Percentiles rank a stretch among this genome's conserved stretches.
phyloP scores from a whole-genome alignment of 2,888 invertebrate species.

The Polymixis flavicincta region DNA sequence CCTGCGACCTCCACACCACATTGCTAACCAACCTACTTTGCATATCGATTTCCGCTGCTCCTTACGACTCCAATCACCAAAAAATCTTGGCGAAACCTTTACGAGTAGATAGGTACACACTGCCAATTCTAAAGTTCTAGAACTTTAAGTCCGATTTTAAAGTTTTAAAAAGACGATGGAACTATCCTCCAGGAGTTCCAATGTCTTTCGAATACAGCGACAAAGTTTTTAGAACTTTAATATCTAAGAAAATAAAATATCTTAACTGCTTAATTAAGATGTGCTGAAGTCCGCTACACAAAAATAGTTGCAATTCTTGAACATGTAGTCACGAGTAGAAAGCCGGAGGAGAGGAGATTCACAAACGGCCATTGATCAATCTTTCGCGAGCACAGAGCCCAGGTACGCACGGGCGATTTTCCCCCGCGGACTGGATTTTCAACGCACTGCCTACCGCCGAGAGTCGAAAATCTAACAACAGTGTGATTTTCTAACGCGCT shows the following conservation, averaged over 20 bases:
- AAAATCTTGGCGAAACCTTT: slow-evolving; percentile 42
- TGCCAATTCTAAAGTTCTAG: neutral
- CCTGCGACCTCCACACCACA: slow-evolving; percentile 78
- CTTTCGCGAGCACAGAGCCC: slow-evolving; percentile 22
- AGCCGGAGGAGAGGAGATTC: slow-evolving; percentile 8
- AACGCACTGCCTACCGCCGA: too few relatives aligned
- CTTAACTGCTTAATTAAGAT: slow-evolving; percentile 20
- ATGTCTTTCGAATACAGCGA: slow-evolving; percentile 6
- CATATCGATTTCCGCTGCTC: slow-evolving; percentile 78
- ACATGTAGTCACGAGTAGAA: slow-evolving; percentile 19
- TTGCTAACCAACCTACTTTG: slow-evolving; percentile 78
- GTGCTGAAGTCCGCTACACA: neutral
- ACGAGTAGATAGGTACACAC: slow-evolving; percentile 1
- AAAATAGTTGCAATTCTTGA: slow-evolving; percentile 13
- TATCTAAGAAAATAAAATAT: slow-evolving; percentile 13
- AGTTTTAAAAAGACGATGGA: slow-evolving; percentile 11
- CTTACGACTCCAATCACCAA: slow-evolving; percentile 63
- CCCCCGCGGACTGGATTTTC: too few relatives aligned
- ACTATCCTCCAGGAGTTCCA: neutral
- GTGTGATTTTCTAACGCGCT: too few relatives aligned
- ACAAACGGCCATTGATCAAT: slow-evolving; percentile 36
- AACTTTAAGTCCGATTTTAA: slow-evolving; percentile 14
- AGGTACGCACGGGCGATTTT: too few relatives aligned
- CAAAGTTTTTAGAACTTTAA: slow-evolving; percentile 6
- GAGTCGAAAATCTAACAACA: too few relatives aligned